Evolutionary conservation across 2,113 vertebrate genomes (phyloP), one percentile per base, ranked within the genome.

Genomic region (Xenus cinereus): DNA sequence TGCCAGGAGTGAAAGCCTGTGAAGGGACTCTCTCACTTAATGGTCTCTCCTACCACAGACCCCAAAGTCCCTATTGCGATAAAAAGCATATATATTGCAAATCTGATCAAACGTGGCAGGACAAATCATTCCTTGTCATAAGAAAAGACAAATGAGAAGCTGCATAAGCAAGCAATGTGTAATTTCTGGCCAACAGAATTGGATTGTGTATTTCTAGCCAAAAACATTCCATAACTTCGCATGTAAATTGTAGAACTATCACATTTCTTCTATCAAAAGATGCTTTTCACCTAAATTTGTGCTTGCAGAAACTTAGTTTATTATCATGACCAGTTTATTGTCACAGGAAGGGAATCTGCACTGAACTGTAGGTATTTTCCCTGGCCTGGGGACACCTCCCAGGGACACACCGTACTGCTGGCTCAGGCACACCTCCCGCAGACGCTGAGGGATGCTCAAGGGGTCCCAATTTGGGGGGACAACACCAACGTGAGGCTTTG

Each of bases 391-490:
- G 39, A 19, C 30, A 7, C 45, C 3, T 7, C 26, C 1, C 2
- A 57, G 53, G 30, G 28, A 8, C 6, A 4, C 1, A 2, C 6
- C 5, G 1, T 2, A 1, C 32, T 7, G 62, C 73, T 51, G 45
- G 46, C 54, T 37, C 17, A 4, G 73, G 45, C 37, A 35, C 32
- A 7, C 3, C 32, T 69, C 37, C 74, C 33, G 0, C 73, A 9
- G 9, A 4, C 37, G 7, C 62, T 1, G 9, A 3, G 33, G 46
- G 66, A 6, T 13, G 66, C 66, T 46, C 9, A 1, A 4, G 39
- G 28, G 23, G 14, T 2, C 56, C 28, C 4, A 6, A 2, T 4
- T 4, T 13, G 33, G 0, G 10, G 35, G n/a, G 9, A 3, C n/a
- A 56, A 16, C 18, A 33, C 45, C 53, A 12, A 4, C 43, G 2